These are phyloP conservation scores for Pterocles gutturalis DNA, from an alignment of 2,113 vertebrate species.

Conservation along the genomic window DNA sequence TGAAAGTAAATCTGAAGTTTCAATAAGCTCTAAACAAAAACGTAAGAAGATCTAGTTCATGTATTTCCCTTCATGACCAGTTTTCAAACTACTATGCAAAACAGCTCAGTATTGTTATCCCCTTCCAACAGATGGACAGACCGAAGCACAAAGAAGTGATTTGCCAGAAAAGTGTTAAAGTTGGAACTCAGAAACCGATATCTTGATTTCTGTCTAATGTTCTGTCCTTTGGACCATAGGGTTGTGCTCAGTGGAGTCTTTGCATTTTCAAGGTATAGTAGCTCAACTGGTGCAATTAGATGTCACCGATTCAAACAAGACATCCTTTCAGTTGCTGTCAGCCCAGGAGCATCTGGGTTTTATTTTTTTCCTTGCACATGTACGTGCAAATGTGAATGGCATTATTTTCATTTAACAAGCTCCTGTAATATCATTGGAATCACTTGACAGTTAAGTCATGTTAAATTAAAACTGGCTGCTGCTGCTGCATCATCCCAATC, in stretches of 20 bases:
- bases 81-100: background rate
- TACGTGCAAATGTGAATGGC: background rate
- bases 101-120: background rate
- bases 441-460: conserved; percentile 24
- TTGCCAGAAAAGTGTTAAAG: background rate
- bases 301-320: background rate
- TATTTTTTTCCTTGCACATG: background rate
- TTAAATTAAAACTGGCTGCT: conserved; percentile 64
- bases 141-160: background rate
- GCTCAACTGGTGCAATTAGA: background rate
- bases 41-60: background rate
- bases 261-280: background rate
- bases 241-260: background rate
- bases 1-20: background rate
- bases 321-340: background rate
- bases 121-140: background rate
- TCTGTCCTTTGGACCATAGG: background rate
- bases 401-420: conserved; percentile 42
- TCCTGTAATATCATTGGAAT: conserved; percentile 39
- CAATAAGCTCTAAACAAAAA: background rate
- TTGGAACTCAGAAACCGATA: background rate
- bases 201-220: background rate
- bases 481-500: background rate
- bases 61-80: background rate
- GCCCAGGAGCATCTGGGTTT: background rate